phyloP scores from a whole-genome alignment of 2,113 vertebrate genomes.

The Microcebus lehilahytsara region DNA sequence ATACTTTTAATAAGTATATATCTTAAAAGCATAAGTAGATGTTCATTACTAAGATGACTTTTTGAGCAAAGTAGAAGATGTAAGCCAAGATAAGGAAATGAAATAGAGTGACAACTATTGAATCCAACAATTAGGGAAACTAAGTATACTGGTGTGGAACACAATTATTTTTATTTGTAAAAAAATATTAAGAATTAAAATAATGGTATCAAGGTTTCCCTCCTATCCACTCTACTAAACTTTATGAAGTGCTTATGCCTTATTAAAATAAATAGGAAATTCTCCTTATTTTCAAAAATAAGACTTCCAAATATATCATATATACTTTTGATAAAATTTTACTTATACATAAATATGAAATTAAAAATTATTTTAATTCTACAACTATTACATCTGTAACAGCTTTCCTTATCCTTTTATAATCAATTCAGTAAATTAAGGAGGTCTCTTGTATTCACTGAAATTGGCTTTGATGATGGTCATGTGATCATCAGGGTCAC shows the following conservation, averaged over 20 bases:
- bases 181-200: neutral
- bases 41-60: neutral
- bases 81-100: neutral
- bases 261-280: neutral
- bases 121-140: constrained; percentile 11
- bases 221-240: neutral
- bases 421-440: neutral
- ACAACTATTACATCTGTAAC: neutral
- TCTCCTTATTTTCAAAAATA: neutral
- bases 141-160: neutral
- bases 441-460: neutral
- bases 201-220: neutral
- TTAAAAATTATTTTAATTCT: neutral
- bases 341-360: neutral
- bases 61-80: constrained; percentile 17
- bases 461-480: neutral
- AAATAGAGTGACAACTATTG: neutral
- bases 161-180: neutral
- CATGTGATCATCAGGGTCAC: too few relatives aligned
- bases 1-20: neutral
- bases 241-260: neutral
- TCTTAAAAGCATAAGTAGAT: neutral
- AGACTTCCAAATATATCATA: neutral
- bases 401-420: neutral
- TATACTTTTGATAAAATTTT: neutral